A percentile compares a stretch with the other conserved stretches of the same genome.
These are phyloP conservation scores for Himalopsyche tibetana DNA, from an alignment of 2,888 invertebrate genomes.

Conservation along the genomic window DNA sequence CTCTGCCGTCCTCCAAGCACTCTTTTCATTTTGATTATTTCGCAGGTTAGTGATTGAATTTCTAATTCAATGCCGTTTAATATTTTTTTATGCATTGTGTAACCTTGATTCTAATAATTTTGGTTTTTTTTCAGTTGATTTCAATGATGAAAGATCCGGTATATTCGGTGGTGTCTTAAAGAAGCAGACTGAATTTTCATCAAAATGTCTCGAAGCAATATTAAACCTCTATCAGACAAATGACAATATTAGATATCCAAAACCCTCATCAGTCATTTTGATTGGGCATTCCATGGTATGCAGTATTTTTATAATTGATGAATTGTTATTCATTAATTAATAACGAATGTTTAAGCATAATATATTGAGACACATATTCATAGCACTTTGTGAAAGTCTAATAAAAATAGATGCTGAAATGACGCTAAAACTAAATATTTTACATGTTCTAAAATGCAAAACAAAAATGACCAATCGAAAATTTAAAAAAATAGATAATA, in stretches of 20 bases:
- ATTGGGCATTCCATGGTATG: constrained; percentile 97
- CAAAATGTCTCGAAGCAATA: constrained; percentile 83
- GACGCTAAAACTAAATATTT: no score
- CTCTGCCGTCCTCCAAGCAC: constrained; percentile 79
- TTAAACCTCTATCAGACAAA: constrained; percentile 82
- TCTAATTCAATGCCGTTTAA: background rate
- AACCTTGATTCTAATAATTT: background rate
- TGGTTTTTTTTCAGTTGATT: constrained; percentile 79
- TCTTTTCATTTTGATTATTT: constrained; percentile 94
- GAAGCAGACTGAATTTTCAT: constrained; percentile 85
- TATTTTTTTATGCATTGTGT: no score
- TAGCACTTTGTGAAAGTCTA: no score
- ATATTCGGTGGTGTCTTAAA: constrained; percentile 89
- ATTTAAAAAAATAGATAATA: no score
- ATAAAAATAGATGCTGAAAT: no score
- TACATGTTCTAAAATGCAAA: no score
- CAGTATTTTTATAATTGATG: constrained; percentile 37
- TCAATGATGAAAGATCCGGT: constrained; percentile 93
- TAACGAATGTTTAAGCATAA: no score
- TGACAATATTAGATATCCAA: constrained; percentile 73
- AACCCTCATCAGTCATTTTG: constrained; percentile 82
- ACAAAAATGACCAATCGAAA: no score
- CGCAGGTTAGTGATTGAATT: constrained; percentile 74
- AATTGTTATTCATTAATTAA: no score
- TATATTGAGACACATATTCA: no score